Evolutionary conservation across 2,888 invertebrate species (phyloP).

Genomic region (Lydus trimaculatus): DNA sequence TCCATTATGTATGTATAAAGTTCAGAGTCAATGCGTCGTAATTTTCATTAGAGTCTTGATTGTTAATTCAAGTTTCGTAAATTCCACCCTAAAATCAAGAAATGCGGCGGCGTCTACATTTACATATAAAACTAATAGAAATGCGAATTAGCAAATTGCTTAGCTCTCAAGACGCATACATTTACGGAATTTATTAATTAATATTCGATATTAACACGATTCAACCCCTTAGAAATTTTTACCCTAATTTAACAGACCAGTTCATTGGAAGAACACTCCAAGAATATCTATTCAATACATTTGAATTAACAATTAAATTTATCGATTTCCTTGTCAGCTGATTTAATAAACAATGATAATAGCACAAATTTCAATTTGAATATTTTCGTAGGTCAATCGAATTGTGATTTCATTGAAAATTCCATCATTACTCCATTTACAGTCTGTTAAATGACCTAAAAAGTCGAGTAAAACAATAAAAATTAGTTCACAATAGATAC

Average conservation of each 20-base stretch:
- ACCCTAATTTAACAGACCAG: constrained; percentile 16
- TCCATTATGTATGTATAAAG: constrained; percentile 30
- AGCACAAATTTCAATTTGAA: neutral
- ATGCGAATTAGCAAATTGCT: constrained; percentile 40
- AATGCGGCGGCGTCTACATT: constrained; percentile 39
- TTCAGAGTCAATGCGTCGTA: constrained; percentile 37
- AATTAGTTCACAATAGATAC: no score
- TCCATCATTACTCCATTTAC: neutral
- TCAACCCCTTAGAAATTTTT: constrained; percentile 13
- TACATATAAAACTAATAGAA: constrained; percentile 45
- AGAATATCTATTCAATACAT: neutral
- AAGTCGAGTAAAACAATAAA: no score
- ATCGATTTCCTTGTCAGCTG: neutral
- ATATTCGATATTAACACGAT: constrained; percentile 34
- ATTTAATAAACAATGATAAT: constrained; percentile 4
- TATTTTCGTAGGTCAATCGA: neutral
- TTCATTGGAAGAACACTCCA: neutral
- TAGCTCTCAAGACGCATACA: constrained; percentile 34
- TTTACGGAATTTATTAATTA: constrained; percentile 36
- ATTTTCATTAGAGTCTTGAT: constrained; percentile 42
- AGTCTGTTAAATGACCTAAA: no score
- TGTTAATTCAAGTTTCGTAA: constrained; percentile 42
- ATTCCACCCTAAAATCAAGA: constrained; percentile 41
- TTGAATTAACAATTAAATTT: neutral
- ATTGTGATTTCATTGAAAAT: neutral